Evolutionary conservation across 1,140 invertebrate genomes (phyloP).

Genomic region (Cotesia vestalis): DNA sequence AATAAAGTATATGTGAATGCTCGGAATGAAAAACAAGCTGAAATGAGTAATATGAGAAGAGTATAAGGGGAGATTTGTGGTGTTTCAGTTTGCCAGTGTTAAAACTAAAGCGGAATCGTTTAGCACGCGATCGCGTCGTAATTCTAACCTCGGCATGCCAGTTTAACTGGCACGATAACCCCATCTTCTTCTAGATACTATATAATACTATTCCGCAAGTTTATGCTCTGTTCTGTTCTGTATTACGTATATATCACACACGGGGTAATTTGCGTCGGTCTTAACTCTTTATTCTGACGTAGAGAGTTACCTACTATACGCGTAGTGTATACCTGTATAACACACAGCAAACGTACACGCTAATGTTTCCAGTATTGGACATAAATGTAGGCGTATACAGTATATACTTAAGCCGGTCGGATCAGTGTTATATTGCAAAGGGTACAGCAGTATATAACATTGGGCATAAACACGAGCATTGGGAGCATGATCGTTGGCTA

Average conservation of each 20-base stretch:
- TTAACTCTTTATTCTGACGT: neutral
- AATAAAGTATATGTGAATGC: neutral
- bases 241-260: neutral
- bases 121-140: constrained; percentile 63
- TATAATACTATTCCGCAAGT: neutral
- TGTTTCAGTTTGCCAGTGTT: constrained; percentile 40
- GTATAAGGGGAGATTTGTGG: constrained; percentile 45
- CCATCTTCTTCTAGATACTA: neutral
- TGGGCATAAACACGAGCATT: constrained; percentile 9
- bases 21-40: neutral
- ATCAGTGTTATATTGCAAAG: neutral
- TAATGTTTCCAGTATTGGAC: constrained; percentile 25
- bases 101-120: constrained; percentile 50
- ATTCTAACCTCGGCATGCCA: constrained; percentile 53
- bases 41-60: constrained; percentile 33
- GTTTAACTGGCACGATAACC: constrained; percentile 27
- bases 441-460: neutral
- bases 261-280: constrained; percentile 23
- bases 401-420: neutral
- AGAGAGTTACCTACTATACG: constrained; percentile 7
- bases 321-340: constrained; percentile 13
- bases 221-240: neutral
- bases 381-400: neutral
- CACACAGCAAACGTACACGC: constrained; percentile 2
- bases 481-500: constrained; percentile 2